Percentiles rank a stretch among this genome's conserved stretches.
These are phyloP conservation scores for Noctua fimbriata DNA, from an alignment of 2,888 invertebrate genomes.

Conservation along the genomic window DNA sequence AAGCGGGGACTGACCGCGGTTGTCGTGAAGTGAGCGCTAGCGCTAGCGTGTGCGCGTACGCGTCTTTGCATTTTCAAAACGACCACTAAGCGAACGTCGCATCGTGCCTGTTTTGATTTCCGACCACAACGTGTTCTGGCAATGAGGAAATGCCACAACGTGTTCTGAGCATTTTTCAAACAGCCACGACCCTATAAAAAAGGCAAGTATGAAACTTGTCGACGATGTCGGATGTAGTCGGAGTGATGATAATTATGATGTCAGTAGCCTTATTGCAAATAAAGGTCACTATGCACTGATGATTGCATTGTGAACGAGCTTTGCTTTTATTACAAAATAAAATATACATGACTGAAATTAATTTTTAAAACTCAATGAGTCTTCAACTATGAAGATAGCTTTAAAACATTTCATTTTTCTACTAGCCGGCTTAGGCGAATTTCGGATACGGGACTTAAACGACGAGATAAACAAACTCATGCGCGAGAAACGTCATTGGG, in stretches of 20 bases:
- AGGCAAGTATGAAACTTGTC: background rate
- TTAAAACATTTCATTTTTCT: constrained; percentile 22
- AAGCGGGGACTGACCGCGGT: no score
- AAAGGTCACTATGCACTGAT: no score
- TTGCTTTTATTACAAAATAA: constrained; percentile 1
- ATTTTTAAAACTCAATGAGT: background rate
- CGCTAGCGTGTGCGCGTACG: background rate
- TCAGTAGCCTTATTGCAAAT: no score
- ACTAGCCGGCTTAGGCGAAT: constrained; percentile 99
- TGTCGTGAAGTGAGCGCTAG: no score
- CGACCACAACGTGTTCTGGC: background rate
- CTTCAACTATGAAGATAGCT: background rate
- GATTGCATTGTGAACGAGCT: background rate
- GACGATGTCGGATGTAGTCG: background rate
- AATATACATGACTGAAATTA: background rate
- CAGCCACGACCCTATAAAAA: no score
- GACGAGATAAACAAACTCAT: constrained; percentile 99
- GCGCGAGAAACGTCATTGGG: constrained; percentile 99
- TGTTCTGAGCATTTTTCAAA: background rate
- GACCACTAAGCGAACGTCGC: no score
- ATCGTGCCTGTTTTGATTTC: background rate
- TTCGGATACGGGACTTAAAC: constrained; percentile 98
- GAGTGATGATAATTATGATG: no score
- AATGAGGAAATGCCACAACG: background rate
- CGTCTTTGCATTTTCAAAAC: background rate